phyloP scores from a whole-genome alignment of 2,888 invertebrate species.

The Acronicta leporina region DNA sequence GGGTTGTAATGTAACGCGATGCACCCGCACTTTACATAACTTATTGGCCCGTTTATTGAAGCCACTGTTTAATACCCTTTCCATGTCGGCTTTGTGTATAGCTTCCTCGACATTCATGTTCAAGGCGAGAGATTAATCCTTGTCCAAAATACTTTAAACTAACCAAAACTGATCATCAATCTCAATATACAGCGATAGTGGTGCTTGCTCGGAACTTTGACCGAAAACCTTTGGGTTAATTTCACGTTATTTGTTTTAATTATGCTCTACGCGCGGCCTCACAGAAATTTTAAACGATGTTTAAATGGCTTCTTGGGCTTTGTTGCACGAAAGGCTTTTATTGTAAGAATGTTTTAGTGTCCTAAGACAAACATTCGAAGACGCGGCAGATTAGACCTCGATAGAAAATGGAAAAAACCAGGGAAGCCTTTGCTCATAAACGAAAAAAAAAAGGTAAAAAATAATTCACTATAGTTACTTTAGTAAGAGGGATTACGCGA shows the following conservation, averaged over 20 bases:
- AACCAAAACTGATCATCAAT: slow-evolving; percentile 76
- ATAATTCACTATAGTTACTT: slow-evolving; percentile 5
- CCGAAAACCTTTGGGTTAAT: slow-evolving; percentile 33
- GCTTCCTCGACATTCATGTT: slow-evolving; percentile 74
- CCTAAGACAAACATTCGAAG: no score
- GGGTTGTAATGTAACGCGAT: slow-evolving; percentile 87
- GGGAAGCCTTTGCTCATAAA: no score
- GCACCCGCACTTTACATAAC: slow-evolving; percentile 88
- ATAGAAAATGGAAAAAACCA: no score
- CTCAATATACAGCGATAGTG: slow-evolving; percentile 66
- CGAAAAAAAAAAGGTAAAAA: no score
- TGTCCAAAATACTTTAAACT: slow-evolving; percentile 74
- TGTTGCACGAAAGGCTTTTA: no score
- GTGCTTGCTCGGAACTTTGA: slow-evolving; percentile 49
- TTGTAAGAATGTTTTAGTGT: no score
- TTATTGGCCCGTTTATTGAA: slow-evolving; percentile 87
- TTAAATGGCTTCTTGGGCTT: slow-evolving; percentile 22
- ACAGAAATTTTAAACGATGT: slow-evolving; percentile 30
- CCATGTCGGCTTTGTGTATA: slow-evolving; percentile 83
- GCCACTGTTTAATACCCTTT: slow-evolving; percentile 87
- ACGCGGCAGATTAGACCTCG: no score
- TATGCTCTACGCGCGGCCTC: slow-evolving; percentile 29
- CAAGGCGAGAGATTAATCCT: slow-evolving; percentile 76
- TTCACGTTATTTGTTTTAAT: slow-evolving; percentile 48
- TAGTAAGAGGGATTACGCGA: slow-evolving; percentile 29